Evolutionary conservation across 2,888 invertebrate species (phyloP).

Genomic region (Dryobotodes eremita): DNA sequence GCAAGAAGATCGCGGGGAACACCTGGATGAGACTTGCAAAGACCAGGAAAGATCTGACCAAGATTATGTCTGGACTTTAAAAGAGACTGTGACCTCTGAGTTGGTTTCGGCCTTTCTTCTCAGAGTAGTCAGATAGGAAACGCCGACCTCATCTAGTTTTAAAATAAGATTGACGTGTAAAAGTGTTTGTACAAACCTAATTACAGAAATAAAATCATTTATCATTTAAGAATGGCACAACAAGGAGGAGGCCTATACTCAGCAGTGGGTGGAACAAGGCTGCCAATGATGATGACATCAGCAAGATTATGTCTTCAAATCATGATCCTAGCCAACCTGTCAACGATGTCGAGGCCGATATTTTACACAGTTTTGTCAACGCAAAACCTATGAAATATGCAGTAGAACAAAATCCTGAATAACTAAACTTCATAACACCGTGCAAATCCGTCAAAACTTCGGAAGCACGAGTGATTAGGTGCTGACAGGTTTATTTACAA

Average conservation of each 20-base stretch:
- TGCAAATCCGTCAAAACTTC: background rate
- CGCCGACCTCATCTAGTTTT: too few relatives aligned
- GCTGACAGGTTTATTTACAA: slow-evolving; percentile 28
- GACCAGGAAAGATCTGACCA: too few relatives aligned
- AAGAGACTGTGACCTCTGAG: too few relatives aligned
- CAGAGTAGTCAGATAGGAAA: too few relatives aligned
- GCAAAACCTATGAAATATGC: background rate
- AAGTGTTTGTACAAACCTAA: too few relatives aligned
- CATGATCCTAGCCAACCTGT: background rate
- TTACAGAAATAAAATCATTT: too few relatives aligned
- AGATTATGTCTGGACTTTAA: too few relatives aligned
- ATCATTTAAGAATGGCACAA: too few relatives aligned
- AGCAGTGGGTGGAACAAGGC: background rate
- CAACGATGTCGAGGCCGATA: background rate
- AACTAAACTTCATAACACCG: background rate
- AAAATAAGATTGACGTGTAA: too few relatives aligned
- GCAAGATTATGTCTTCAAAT: background rate
- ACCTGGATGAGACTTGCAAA: background rate
- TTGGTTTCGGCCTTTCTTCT: too few relatives aligned
- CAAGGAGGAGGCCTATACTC: background rate
- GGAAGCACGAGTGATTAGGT: slow-evolving; percentile 3
- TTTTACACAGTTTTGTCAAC: background rate
- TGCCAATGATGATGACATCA: background rate
- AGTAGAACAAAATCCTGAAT: background rate
- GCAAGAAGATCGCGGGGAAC: background rate